phyloP scores from a whole-genome alignment of 2,888 invertebrate species.

The Chesias legatella region DNA sequence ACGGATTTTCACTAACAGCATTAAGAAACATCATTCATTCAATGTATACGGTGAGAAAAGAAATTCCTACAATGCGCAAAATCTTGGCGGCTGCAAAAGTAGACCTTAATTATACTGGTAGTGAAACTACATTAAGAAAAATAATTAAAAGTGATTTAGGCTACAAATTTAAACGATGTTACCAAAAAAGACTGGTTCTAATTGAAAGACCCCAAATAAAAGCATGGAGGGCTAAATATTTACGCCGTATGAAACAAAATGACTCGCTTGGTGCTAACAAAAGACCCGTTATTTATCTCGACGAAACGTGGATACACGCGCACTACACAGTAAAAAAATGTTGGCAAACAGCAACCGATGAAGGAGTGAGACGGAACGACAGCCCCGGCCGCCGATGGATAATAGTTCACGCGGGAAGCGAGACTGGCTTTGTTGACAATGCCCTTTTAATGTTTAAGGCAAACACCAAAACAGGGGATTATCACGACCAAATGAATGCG shows the following conservation, averaged over 20 bases:
- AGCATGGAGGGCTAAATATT: slow-evolving; percentile 1
- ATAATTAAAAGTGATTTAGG: background rate
- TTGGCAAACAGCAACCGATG: slow-evolving; percentile 18
- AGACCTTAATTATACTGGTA: slow-evolving; percentile 1
- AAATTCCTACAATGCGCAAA: slow-evolving; percentile 12
- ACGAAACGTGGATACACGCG: slow-evolving; percentile 28
- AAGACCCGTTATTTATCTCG: slow-evolving; percentile 13
- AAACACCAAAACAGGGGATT: too few relatives aligned
- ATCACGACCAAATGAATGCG: too few relatives aligned
- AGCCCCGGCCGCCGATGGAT: slow-evolving; percentile 12
- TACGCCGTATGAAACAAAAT: too few relatives aligned
- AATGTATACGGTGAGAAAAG: slow-evolving; percentile 16
- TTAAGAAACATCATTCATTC: slow-evolving; percentile 16
- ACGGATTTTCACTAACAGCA: too few relatives aligned
- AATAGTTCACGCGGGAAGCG: slow-evolving; percentile 17
- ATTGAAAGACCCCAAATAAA: too few relatives aligned
- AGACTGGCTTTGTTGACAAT: slow-evolving; percentile 17
- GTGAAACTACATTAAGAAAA: slow-evolving; percentile 1
- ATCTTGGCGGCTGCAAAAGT: slow-evolving; percentile 2
- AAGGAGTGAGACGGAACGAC: slow-evolving; percentile 9
- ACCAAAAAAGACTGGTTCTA: slow-evolving; percentile 1
- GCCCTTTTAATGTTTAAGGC: slow-evolving; percentile 19
- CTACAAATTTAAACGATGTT: slow-evolving; percentile 4
- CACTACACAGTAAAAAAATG: slow-evolving; percentile 25
- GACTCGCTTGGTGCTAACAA: background rate